These are phyloP conservation scores for Sphaeramia orbicularis DNA, from an alignment of 2,797 vertebrate species.

Conservation along the genomic window DNA sequence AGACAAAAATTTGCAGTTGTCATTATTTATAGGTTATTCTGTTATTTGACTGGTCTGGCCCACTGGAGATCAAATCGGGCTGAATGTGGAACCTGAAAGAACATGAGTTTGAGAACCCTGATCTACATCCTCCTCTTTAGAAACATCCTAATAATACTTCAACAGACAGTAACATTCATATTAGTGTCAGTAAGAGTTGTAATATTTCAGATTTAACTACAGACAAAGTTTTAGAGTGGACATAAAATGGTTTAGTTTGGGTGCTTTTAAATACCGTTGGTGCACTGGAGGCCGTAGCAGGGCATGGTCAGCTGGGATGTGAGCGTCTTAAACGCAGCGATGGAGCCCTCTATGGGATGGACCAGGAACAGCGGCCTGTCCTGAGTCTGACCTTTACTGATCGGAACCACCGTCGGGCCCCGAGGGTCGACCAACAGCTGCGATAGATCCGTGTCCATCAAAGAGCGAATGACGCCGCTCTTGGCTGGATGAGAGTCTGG, in stretches of 20 bases:
- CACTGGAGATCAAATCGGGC: no score
- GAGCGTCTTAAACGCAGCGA: conserved; percentile 87
- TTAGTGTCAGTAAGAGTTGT: no score
- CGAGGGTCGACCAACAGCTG: conserved; percentile 91
- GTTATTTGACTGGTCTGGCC: no score
- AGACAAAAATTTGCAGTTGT: no score
- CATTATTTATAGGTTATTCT: no score
- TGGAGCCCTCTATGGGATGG: conserved; percentile 96
- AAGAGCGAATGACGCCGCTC: conserved; percentile 36
- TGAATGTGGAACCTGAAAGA: no score
- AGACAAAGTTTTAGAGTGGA: no score
- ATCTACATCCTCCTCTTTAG: no score
- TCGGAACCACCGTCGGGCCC: conserved; percentile 85
- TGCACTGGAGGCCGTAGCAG: conserved; percentile 96
- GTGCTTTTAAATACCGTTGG: conserved; percentile 84
- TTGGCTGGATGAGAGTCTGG: conserved; percentile 77
- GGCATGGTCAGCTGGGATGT: conserved; percentile 90
- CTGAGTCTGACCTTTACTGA: conserved; percentile 89
- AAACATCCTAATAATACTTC: no score
- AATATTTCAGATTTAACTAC: no score
- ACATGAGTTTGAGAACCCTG: no score
- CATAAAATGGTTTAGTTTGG: not conserved
- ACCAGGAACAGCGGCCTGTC: conserved; percentile 94
- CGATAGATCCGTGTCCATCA: conserved; percentile 85
- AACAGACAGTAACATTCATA: no score